Percentiles rank a stretch among this genome's conserved stretches.
Conservation (phyloP, 2,888 invertebrate genomes). For the Cylindroiulus punctatus region DNA sequence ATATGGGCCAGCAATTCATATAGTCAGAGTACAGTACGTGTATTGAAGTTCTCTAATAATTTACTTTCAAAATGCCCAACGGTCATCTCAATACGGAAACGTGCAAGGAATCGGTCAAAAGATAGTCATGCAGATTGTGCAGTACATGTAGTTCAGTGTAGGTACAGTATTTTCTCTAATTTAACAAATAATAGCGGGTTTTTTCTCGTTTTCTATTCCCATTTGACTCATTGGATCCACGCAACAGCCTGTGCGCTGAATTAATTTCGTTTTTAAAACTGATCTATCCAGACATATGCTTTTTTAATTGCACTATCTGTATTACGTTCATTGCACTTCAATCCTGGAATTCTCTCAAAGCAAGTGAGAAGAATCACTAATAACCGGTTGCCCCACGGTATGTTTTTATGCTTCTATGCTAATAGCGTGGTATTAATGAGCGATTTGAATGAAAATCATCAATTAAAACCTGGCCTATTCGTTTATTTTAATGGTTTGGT, state of each 20-base stretch:
- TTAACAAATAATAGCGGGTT: too few relatives aligned
- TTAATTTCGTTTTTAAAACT: not conserved
- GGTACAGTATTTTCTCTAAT: too few relatives aligned
- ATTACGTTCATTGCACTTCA: slow-evolving; percentile 1
- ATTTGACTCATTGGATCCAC: not conserved
- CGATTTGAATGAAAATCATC: not conserved
- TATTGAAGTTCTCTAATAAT: too few relatives aligned
- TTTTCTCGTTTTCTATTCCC: too few relatives aligned
- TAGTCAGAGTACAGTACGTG: too few relatives aligned
- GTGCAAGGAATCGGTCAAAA: too few relatives aligned
- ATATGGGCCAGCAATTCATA: too few relatives aligned
- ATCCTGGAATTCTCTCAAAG: not conserved
- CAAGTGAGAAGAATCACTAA: not conserved
- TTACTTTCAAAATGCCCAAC: too few relatives aligned
- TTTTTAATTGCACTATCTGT: not conserved
- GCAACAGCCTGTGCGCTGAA: not conserved
- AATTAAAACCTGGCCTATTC: not conserved
- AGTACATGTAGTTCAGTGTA: too few relatives aligned
- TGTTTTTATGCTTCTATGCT: not conserved
- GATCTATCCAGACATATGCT: not conserved
- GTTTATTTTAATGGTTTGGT: too few relatives aligned
- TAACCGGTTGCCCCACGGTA: not conserved
- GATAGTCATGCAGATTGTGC: too few relatives aligned
- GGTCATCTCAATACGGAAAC: too few relatives aligned
- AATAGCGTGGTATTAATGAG: not conserved